Conservation (phyloP, 2,888 invertebrate genomes). For the Invenusta paracnida region DNA sequence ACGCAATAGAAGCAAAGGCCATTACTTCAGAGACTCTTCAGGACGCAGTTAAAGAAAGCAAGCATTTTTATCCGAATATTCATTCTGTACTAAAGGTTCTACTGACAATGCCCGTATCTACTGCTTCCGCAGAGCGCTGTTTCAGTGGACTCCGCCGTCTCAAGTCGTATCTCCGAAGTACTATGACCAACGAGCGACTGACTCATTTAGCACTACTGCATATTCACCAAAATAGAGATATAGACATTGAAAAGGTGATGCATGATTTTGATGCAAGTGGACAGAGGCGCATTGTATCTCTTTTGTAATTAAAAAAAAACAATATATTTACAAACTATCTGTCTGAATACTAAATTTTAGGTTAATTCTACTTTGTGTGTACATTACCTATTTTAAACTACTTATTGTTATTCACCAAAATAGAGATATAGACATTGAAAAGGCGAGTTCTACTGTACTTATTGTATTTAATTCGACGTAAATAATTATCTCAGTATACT, state of each 20-base stretch:
- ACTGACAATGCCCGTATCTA: background rate
- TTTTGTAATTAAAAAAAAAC: constrained; percentile 29
- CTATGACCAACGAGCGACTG: background rate
- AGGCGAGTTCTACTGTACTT: constrained; percentile 23
- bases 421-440: constrained; percentile 29
- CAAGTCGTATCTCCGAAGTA: background rate
- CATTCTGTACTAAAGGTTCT: background rate
- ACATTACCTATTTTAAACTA: constrained; percentile 29
- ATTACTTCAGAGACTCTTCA: background rate
- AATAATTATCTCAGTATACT: constrained; percentile 20
- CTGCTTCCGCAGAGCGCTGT: background rate
- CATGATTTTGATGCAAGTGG: constrained; percentile 29
- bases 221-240: constrained; percentile 29
- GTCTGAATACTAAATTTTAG: constrained; percentile 29
- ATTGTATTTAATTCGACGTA: constrained; percentile 15
- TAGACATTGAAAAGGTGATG: constrained; percentile 29
- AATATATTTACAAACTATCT: constrained; percentile 29
- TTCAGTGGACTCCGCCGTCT: background rate
- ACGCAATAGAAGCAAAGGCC: background rate
- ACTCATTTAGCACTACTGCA: constrained; percentile 7
- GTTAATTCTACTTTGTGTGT: constrained; percentile 21
- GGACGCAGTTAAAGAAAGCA: background rate
- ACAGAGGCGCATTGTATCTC: constrained; percentile 18
- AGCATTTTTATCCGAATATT: background rate
- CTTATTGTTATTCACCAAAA: constrained; percentile 26